Evolutionary conservation across 2,888 invertebrate genomes (phyloP).

Genomic region (Melitaea athalia): DNA sequence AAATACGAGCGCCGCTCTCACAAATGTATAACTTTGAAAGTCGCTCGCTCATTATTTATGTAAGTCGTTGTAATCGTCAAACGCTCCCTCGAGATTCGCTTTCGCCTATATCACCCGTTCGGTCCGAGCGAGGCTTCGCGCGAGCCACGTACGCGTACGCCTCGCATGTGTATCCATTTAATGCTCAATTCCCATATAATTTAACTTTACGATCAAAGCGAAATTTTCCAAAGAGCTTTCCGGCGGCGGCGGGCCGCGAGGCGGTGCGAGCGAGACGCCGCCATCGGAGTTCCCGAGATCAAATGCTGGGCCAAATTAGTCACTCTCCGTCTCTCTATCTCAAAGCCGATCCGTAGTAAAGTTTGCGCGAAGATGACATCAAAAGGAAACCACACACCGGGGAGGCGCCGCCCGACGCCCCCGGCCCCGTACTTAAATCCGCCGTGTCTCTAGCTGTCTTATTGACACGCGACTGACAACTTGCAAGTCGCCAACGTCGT

Average conservation of each 20-base stretch:
- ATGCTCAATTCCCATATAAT: conserved; percentile 83
- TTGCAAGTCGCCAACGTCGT: conserved; percentile 72
- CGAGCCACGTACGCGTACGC: conserved; percentile 45
- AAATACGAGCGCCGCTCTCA: conserved; percentile 77
- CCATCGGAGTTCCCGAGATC: conserved; percentile 77
- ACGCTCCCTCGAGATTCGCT: conserved; percentile 62
- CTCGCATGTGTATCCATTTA: conserved; percentile 80
- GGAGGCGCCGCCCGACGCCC: conserved; percentile 64
- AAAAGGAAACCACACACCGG: conserved; percentile 83
- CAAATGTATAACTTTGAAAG: conserved; percentile 77
- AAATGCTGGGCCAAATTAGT: conserved; percentile 83
- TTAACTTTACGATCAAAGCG: conserved; percentile 83
- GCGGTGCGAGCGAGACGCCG: conserved; percentile 75
- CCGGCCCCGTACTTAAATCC: conserved; percentile 76
- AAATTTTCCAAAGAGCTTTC: conserved; percentile 82
- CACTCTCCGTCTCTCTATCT: conserved; percentile 83
- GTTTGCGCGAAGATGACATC: conserved; percentile 83
- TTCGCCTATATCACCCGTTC: conserved; percentile 57
- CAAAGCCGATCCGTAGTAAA: conserved; percentile 83
- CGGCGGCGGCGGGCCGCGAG: conserved; percentile 68
- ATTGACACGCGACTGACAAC: conserved; percentile 81
- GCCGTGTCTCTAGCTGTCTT: conserved; percentile 78
- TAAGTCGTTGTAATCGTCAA: conserved; percentile 75
- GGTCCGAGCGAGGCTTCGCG: conserved; percentile 47
- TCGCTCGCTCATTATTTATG: conserved; percentile 79